Percentiles rank a stretch among this genome's conserved stretches.
phyloP scores from a whole-genome alignment of 1,140 invertebrate species.

The Drosophila takahashii region DNA sequence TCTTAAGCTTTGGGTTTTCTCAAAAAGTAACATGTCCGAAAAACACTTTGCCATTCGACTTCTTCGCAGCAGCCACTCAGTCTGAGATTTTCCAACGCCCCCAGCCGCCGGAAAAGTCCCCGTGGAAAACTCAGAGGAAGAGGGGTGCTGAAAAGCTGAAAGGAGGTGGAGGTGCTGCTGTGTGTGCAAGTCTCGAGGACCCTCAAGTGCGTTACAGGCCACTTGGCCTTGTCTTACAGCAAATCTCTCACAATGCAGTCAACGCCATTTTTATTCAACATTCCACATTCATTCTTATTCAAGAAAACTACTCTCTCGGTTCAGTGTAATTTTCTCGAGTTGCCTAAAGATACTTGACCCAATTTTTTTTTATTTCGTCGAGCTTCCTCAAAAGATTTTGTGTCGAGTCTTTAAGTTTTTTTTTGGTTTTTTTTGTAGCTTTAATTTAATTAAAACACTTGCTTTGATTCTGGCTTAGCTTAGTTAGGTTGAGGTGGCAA shows the following conservation, averaged over 20 bases:
- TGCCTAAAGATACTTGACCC: constrained; percentile 61
- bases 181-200: constrained; percentile 43
- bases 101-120: constrained; percentile 4
- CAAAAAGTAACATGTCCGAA: constrained; percentile 30
- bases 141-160: neutral
- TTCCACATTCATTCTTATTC: constrained; percentile 41
- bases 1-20: neutral
- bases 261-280: constrained; percentile 26
- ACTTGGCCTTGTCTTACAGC: constrained; percentile 52
- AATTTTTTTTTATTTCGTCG: constrained; percentile 38
- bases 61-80: constrained; percentile 23
- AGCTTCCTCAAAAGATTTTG: constrained; percentile 23
- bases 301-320: constrained; percentile 47
- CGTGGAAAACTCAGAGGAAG: neutral
- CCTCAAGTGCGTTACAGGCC: constrained; percentile 50
- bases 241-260: constrained; percentile 24
- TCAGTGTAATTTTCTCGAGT: constrained; percentile 61
- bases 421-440: constrained; percentile 17
- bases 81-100: constrained; percentile 30
- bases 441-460: constrained; percentile 73
- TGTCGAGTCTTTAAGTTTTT: constrained; percentile 29
- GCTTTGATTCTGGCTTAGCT: constrained; percentile 15
- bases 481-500: neutral
- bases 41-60: constrained; percentile 47
- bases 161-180: neutral